phyloP scores from a whole-genome alignment of 2,888 invertebrate genomes.

The Camponotus fellah region DNA sequence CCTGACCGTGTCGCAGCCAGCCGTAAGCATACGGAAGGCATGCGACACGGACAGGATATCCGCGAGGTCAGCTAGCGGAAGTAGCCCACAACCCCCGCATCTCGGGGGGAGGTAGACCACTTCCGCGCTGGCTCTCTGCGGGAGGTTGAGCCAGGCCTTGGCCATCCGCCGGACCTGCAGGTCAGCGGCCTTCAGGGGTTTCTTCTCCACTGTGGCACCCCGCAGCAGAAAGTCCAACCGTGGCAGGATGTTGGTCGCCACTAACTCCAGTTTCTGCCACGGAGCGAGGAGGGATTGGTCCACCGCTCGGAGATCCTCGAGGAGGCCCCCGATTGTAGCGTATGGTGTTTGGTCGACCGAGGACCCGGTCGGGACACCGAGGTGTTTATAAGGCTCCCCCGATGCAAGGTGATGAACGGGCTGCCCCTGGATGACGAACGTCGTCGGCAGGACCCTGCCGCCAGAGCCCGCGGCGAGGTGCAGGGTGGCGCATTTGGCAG shows the following conservation, averaged over 20 bases:
- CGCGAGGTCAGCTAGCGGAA: constrained; percentile 76
- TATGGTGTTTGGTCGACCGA: too few relatives aligned
- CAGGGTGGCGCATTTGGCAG: too few relatives aligned
- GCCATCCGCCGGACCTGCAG: constrained; percentile 47
- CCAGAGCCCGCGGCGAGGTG: too few relatives aligned
- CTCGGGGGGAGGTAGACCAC: constrained; percentile 68
- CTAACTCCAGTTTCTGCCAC: not conserved
- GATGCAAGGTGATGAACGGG: too few relatives aligned
- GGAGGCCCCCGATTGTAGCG: not conserved
- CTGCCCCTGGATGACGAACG: too few relatives aligned
- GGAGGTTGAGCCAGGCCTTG: constrained; percentile 78
- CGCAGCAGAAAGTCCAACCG: constrained; percentile 76
- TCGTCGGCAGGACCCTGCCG: too few relatives aligned
- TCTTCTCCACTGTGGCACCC: constrained; percentile 72
- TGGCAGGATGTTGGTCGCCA: constrained; percentile 66
- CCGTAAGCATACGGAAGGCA: not conserved
- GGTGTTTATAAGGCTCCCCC: too few relatives aligned
- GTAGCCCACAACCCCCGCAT: constrained; percentile 76
- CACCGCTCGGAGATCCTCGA: not conserved
- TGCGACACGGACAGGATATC: constrained; percentile 65
- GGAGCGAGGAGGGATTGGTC: too few relatives aligned
- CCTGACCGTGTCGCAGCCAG: not conserved
- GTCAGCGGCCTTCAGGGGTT: constrained; percentile 69
- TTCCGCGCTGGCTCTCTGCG: constrained; percentile 77
- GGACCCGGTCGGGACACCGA: too few relatives aligned